Evolutionary conservation across 2,888 invertebrate species (phyloP), one percentile per base, ranked within the genome.

Genomic region (Glyphotaelius pellucidus): DNA sequence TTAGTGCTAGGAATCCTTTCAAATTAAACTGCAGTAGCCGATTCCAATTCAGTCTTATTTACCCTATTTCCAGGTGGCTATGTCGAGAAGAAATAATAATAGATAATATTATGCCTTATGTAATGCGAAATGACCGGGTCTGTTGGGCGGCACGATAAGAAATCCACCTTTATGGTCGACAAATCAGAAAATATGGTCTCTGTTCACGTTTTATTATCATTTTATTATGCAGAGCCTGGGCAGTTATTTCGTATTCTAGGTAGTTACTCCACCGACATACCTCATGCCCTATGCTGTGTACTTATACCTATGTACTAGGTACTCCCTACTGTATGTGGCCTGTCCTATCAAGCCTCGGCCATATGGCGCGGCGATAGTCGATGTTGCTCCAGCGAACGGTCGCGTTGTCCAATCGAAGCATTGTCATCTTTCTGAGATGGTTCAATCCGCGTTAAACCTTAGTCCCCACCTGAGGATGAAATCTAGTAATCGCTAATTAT

Each of bases 181-280:
- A 83, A 83, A 83, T 83, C 83, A 83, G 83, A 35, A 38, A 38
- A 12, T 35, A 83, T 32, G 83, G 35, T 32, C 32, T 38, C 83
- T 83, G 83, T 83, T n/a, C 35, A 38, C 83, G 83, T 83, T 83
- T 83, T 35, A 83, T 83, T 32, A 83, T 83, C 83, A 83, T 83
- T 83, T 83, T 83, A 83, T 83, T 83, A 83, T 32, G 83, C 83
- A 32, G 35, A 32, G 83, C 83, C 83, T 83, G 35, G 35, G 83
- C 83, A 83, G 35, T 83, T 81, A 32, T 81, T 19, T 31, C 35
- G 83, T 19, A 7, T 32, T 19, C 83, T 31, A 15, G 47, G 47
- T 14, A 47, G 47, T 47, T 47, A 47, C 67, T 67, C 9, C 67
- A 25, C 67, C 67, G 67, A 67, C 25, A 67, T 67, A 67, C 52